Base-by-base conservation (phyloP, 2,797 vertebrate species). In the Lerista edwardsae region DNA sequence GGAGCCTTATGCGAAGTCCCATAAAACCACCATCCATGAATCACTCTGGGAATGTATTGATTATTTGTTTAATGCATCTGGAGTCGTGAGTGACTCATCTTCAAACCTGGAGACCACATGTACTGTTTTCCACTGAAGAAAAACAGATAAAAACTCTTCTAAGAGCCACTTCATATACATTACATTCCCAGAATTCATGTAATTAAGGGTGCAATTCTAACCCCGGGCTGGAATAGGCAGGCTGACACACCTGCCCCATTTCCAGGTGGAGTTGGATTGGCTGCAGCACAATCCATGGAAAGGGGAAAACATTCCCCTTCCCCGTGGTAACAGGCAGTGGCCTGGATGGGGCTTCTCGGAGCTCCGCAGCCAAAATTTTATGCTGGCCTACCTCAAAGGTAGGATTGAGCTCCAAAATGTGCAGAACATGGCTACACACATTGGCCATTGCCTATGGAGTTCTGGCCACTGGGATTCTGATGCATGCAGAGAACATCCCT, bases 1-100 rank as follows among this genome's bases (percentile, higher is more conserved):
- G 84, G 85, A 87, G 61, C 51, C 36, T 57, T 69, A 78, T 75
- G 84, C 74, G 89, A 81, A 90, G 77, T 75, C 75, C 36, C 21
- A 25, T 83, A 90, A 83, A 93, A 89, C 62, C 57, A 5, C 86
- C 91, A 79, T 69, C 83, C 79, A 69, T 82, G 85, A 90, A 83
- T 57, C 85, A 86, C 79, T 6, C 67, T 0, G 0, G 59, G 86
- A 73, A 87, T 62, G 78, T 10, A 15, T 83, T 0, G 0, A 82
- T 84, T 55, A 55, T 55, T 87, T 79, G 19, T 88, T 88, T 86
- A 87, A 79, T 64, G 88, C 82, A 82, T 89, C 0, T 0, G 80
- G 62, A 86, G 72, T 78, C 44, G 8, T 90, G 85, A 80, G 1
- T 67, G 69, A 90, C 80, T 93, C 89, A 86, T 87, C 83, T 76